phyloP scores from a whole-genome alignment of 2,113 vertebrate genomes.

The Dryoscopus gambensis region DNA sequence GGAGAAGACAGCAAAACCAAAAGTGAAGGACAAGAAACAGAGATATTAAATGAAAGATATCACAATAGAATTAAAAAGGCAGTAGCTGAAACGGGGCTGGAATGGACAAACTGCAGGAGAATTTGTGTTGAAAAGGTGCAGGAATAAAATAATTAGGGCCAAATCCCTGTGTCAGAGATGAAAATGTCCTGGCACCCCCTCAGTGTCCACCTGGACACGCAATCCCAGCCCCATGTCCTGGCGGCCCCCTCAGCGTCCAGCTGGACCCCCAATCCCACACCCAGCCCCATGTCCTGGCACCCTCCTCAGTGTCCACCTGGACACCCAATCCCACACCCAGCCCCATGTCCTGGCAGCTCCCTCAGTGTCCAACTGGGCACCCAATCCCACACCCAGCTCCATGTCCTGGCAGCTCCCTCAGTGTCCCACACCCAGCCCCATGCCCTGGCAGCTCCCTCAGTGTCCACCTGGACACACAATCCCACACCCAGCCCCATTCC shows the following conservation, averaged over 20 bases:
- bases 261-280: not conserved
- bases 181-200: not conserved
- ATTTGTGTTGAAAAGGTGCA: not conserved
- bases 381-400: not conserved
- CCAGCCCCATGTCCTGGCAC: fast-evolving
- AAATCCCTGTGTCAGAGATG: not conserved
- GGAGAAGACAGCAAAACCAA: not conserved
- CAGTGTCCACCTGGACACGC: not conserved
- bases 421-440: not conserved
- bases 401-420: fast-evolving
- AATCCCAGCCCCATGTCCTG: not conserved
- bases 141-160: not conserved
- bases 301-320: not conserved
- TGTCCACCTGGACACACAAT: not conserved
- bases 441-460: fast-evolving
- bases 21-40: not conserved
- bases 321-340: not conserved
- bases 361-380: fast-evolving
- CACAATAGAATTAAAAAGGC: not conserved
- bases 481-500: not conserved
- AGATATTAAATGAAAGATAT: not conserved
- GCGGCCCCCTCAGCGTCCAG: fast-evolving
- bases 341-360: too few species aligned
- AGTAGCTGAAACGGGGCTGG: not conserved
- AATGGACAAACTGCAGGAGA: not conserved